These are phyloP conservation scores for Melanotaenia pygmaea DNA, from an alignment of 2,797 vertebrate species.

Conservation along the genomic window DNA sequence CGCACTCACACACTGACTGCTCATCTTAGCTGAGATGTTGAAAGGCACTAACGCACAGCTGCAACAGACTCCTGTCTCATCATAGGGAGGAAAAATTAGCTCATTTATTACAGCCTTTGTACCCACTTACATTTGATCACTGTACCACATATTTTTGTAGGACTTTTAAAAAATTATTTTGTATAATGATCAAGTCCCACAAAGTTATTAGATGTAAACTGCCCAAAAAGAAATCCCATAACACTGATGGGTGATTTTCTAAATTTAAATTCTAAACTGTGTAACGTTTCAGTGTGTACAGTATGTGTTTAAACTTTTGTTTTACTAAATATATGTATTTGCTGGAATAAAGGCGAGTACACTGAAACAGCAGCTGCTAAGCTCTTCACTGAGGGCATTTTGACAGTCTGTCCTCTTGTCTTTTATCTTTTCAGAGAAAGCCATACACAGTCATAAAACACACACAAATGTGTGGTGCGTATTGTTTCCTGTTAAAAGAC, in stretches of 20 bases:
- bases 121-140: background rate
- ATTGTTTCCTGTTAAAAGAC: conserved; percentile 36
- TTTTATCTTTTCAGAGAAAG: conserved; percentile 31
- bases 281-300: background rate
- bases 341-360: background rate
- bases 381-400: conserved; percentile 41
- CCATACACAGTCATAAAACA: conserved; percentile 25
- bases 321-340: background rate
- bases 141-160: background rate
- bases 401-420: conserved; percentile 29
- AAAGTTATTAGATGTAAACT: background rate
- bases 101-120: background rate
- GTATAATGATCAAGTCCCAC: conserved; percentile 1
- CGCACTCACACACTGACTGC: conserved; percentile 43
- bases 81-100: conserved; percentile 19
- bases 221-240: background rate
- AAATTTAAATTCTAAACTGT: background rate
- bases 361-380: conserved; percentile 1
- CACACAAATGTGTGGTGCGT: conserved; percentile 16
- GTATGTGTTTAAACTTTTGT: background rate
- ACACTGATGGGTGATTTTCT: background rate
- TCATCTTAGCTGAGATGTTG: conserved; percentile 61
- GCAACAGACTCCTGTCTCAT: conserved; percentile 35
- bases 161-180: background rate
- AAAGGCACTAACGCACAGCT: conserved; percentile 63